Base-by-base conservation (phyloP, 2,113 vertebrate species). In the Lonchura striata region DNA sequence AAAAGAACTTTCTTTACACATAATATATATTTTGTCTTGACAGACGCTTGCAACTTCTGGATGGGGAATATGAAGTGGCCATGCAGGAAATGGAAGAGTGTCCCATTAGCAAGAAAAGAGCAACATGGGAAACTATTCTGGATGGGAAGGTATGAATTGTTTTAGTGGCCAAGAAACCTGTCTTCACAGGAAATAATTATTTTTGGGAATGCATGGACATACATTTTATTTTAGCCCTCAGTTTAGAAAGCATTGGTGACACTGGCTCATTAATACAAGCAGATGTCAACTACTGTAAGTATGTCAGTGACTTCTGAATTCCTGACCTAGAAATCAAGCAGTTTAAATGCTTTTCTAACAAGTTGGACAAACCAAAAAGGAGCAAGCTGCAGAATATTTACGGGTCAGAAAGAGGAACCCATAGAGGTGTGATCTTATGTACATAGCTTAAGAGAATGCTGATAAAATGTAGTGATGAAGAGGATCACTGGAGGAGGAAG, bases 81-180 rank as follows among this genome's bases (percentile, higher is more conserved):
- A 99, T 99, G 99, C 99, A 99, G 96, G 99, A 99, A 94, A 99
- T 99, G 98, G 99, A 99, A 95, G 99, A 99, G 76, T 99, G 99
- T 97, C 99, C 99, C 31, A 98, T 99, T 90, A 99, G 98, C 98
- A 99, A 99, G 98, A 99, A 99, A 97, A 98, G 99, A 97, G 99
- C 99, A 89, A 99, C 99, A 4, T 99, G 99, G 99, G 99, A 99
- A 97, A 99, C 99, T 4, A 99, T 99, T 97, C 98, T 99, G 84
- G 99, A 99, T 97, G 99, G 99, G 92, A 99, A 99, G 98, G 99
- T 99, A 96, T 69, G 91, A 82, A 60, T 44, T 91, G 63, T 24
- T 86, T 64, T 49, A 69, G 77, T 93, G 91, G 22, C 71, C 49
- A 63, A 60, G 92, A 82, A 63, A 75, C 10, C 22, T 37, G 4